A percentile compares a stretch with the other conserved stretches of the same genome.
These are phyloP conservation scores for Dryoscopus gambensis DNA, from an alignment of 2,113 vertebrate species.

Conservation along the genomic window DNA sequence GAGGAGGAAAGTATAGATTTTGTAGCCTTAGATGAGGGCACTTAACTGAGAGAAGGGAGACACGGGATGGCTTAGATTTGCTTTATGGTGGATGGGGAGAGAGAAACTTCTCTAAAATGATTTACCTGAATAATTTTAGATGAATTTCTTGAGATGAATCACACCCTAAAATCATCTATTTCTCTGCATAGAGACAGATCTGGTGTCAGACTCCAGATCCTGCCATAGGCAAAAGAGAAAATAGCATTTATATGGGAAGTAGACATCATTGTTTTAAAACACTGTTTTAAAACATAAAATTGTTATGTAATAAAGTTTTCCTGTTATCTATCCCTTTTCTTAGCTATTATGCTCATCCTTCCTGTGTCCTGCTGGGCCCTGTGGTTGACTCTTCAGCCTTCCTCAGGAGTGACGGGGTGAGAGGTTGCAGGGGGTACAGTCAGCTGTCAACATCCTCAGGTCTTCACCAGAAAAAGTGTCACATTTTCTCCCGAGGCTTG, in stretches of 20 bases:
- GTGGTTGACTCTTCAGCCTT: neutral
- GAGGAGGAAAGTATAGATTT: neutral
- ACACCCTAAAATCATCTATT: neutral
- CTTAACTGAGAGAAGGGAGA: neutral
- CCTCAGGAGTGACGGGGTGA: accelerated
- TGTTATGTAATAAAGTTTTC: neutral
- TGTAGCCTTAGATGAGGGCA: neutral
- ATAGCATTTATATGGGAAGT: neutral
- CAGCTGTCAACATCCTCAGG: neutral
- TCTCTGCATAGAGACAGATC: neutral
- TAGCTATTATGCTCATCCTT: neutral
- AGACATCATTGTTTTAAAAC: neutral
- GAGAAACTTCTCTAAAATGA: neutral
- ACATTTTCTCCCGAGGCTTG: neutral
- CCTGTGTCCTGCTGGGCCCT: neutral
- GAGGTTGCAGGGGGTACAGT: neutral
- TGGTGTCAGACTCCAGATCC: neutral
- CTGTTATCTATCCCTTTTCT: neutral
- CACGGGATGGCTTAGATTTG: neutral
- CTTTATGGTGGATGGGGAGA: neutral
- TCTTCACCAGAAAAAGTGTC: neutral
- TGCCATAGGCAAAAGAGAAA: neutral
- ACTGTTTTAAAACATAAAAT: too few species aligned
- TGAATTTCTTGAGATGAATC: neutral
- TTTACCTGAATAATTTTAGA: constrained; percentile 30